Base-by-base conservation (phyloP, 2,113 vertebrate genomes). In the Dromas ardeola region DNA sequence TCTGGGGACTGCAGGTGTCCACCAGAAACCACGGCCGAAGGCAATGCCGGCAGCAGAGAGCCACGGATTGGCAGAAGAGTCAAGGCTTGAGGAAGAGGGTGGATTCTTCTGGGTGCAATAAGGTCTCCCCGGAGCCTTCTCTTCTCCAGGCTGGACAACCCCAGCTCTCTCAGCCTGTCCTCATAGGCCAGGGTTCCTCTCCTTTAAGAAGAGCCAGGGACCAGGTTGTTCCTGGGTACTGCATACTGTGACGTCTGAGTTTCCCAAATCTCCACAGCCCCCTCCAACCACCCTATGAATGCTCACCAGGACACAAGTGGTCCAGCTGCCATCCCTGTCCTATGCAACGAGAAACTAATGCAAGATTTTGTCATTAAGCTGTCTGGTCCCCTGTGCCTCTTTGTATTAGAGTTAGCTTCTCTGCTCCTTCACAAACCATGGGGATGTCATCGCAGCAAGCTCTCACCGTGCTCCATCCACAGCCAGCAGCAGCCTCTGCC, bases 1-100 rank as follows among this genome's bases (percentile, higher is more conserved):
- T 1, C 81, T 2, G 59, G 56, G 6, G 19, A 15, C 1, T 9
- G 49, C 2, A 15, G 50, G 15, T 23, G 67, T 5, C n/a, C 34
- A 34, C 38, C 63, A 34, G 40, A 16, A 32, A 11, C 38, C 5
- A 3, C 11, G 4, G 53, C 45, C 29, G 1, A 45, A 29, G 63
- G 55, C 34, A 40, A 4, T 0, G 8, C 56, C 16, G 18, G 53
- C 45, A 26, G 55, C 49, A 5, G 50, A 26, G 45, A 36, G 47
- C 63, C 63, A 15, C 14, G 72, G 53, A 21, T 7, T 18, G 12
- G 47, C 40, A 16, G 40, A 27, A 40, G 43, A 34, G 43, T 12
- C 20, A 10, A 7, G 40, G 40, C 38, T 38, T 27, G 43, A 9
- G 45, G 47, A 55, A 34, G 40, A 30, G 23, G 13, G 21, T 29